Evolutionary conservation across 2,113 vertebrate species (phyloP).

Genomic region (Oplegnathus fasciatus): DNA sequence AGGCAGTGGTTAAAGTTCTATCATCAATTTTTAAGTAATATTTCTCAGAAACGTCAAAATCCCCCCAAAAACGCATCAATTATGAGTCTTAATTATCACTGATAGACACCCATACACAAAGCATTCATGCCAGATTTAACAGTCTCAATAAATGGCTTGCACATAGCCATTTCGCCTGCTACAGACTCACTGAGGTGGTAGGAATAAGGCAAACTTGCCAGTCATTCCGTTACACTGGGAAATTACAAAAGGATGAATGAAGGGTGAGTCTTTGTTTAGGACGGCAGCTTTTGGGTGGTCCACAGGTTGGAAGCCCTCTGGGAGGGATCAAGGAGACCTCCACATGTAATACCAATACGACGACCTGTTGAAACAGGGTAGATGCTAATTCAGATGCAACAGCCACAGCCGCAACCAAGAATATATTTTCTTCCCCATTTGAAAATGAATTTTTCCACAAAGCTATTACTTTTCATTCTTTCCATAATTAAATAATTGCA

Average conservation of each 20-base stretch:
- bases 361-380: constrained; percentile 70
- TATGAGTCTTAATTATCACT: constrained; percentile 6
- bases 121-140: constrained; percentile 40
- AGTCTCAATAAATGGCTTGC: constrained; percentile 36
- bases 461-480: constrained; percentile 47
- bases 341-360: constrained; percentile 63
- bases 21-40: background rate
- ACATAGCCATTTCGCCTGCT: constrained; percentile 18
- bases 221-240: constrained; percentile 71
- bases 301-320: constrained; percentile 79
- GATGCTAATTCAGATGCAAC: constrained; percentile 58
- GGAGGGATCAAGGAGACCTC: constrained; percentile 78
- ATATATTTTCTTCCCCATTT: constrained; percentile 30
- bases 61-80: background rate
- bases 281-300: constrained; percentile 81
- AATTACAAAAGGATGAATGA: constrained; percentile 78
- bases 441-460: constrained; percentile 61
- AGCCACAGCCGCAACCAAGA: constrained; percentile 48
- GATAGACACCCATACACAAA: constrained; percentile 36
- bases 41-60: background rate
- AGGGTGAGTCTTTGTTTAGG: constrained; percentile 72
- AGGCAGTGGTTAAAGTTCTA: background rate
- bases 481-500: constrained; percentile 51
- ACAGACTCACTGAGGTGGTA: constrained; percentile 40
- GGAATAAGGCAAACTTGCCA: constrained; percentile 71